phyloP scores from a whole-genome alignment of 1,140 invertebrate species.

The Brachionus asplanchnoidis region DNA sequence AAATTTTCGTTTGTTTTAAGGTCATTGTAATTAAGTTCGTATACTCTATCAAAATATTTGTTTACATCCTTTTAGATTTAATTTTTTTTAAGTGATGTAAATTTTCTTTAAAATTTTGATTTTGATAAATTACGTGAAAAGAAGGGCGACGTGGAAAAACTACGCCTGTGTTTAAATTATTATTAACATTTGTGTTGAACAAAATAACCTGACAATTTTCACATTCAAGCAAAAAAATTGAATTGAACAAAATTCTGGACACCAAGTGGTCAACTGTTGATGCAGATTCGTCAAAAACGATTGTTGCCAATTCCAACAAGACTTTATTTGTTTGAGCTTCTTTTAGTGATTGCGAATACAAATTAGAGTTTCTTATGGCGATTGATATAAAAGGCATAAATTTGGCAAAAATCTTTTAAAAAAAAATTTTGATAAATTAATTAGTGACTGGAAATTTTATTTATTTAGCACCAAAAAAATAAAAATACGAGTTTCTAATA shows the following conservation, averaged over 20 bases:
- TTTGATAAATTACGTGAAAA: not conserved
- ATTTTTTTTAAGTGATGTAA: not conserved
- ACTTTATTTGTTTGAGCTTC: constrained; percentile 42
- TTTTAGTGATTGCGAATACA: constrained; percentile 37
- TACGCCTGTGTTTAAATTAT: not conserved
- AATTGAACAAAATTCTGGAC: constrained; percentile 23
- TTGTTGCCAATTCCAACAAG: constrained; percentile 33
- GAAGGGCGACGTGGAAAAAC: not conserved
- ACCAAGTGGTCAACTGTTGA: constrained; percentile 32
- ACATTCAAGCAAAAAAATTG: constrained; percentile 36
- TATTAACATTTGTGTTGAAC: not conserved
- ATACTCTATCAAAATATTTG: constrained; percentile 34
- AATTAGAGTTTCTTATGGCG: constrained; percentile 30
- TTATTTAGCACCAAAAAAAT: too few relatives aligned
- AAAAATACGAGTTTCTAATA: too few relatives aligned
- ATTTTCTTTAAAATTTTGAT: not conserved
- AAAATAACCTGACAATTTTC: constrained; percentile 38
- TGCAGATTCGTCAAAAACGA: constrained; percentile 37
- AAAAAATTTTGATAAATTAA: too few relatives aligned
- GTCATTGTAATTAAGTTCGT: constrained; percentile 25
- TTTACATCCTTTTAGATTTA: not conserved
- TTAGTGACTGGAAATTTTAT: too few relatives aligned
- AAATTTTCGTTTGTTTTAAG: not conserved
- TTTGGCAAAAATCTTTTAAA: constrained; percentile 14
- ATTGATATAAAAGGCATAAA: constrained; percentile 40